Percentiles rank a stretch among this genome's conserved stretches.
phyloP scores from a whole-genome alignment of 1,140 invertebrate species.

The Heliothis virescens region DNA sequence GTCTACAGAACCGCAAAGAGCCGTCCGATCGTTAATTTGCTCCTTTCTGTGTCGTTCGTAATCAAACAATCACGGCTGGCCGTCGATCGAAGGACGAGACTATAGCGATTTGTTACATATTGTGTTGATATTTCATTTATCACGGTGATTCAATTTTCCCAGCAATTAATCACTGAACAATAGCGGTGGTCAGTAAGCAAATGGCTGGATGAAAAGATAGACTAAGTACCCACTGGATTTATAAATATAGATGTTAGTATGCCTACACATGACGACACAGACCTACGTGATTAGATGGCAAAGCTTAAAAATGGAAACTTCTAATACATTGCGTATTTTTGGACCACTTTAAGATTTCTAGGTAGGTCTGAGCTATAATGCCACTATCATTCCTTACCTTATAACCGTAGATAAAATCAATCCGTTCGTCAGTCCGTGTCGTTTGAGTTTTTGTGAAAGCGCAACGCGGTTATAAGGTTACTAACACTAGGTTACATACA shows the following conservation, averaged over 20 bases:
- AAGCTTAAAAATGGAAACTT: not conserved
- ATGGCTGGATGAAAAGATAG: slow-evolving; percentile 31
- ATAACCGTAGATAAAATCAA: too few species aligned
- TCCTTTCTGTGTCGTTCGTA: slow-evolving; percentile 40
- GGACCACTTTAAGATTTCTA: not conserved
- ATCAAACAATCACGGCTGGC: slow-evolving; percentile 49
- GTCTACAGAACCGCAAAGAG: slow-evolving; percentile 11
- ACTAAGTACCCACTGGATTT: not conserved
- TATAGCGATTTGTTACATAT: slow-evolving; percentile 58
- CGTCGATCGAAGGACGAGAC: slow-evolving; percentile 50
- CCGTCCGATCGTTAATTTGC: slow-evolving; percentile 45
- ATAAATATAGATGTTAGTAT: slow-evolving; percentile 4
- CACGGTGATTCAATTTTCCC: slow-evolving; percentile 61
- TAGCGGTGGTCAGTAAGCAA: slow-evolving; percentile 38
- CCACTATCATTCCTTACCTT: too few species aligned
- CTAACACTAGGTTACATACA: too few species aligned
- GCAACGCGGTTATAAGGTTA: too few species aligned
- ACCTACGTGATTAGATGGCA: not conserved
- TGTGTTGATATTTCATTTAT: slow-evolving; percentile 60
- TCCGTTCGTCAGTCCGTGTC: too few species aligned
- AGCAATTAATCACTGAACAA: slow-evolving; percentile 62
- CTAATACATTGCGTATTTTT: not conserved
- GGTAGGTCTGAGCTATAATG: not conserved
- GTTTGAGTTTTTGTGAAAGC: too few species aligned
- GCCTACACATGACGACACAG: not conserved